A percentile compares a stretch with the other conserved stretches of the same genome.
Conservation (phyloP, 2,888 invertebrate genomes). For the Calameuta idolon region DNA sequence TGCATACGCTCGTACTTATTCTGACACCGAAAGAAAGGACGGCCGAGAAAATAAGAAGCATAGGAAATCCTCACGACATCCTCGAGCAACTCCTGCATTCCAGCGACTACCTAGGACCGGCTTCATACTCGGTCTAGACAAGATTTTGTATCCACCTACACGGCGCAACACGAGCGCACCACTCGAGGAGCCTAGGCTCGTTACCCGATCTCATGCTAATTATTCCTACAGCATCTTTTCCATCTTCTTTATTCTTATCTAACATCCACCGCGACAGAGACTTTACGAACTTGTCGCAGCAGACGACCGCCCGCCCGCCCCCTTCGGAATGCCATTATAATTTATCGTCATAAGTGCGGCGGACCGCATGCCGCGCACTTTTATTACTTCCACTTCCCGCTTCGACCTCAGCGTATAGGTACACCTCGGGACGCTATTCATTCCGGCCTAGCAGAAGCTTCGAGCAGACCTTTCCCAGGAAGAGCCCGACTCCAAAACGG, state of each 20-base stretch:
- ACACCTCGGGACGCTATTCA: background rate
- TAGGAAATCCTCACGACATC: background rate
- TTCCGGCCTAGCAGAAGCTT: background rate
- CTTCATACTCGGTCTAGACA: background rate
- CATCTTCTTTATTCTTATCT: background rate
- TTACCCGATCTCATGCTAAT: slow-evolving; percentile 8
- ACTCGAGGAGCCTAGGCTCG: background rate
- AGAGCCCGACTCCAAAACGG: background rate
- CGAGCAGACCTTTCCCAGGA: background rate
- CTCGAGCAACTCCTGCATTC: slow-evolving; percentile 4
- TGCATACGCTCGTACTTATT: background rate
- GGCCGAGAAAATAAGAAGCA: background rate
- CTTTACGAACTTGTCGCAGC: background rate
- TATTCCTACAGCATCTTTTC: slow-evolving; percentile 3
- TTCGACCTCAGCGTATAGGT: background rate
- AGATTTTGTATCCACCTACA: slow-evolving; percentile 7
- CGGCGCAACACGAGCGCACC: background rate
- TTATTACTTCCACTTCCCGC: background rate
- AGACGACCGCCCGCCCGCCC: background rate
- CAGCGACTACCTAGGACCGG: slow-evolving; percentile 3
- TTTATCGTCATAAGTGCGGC: background rate
- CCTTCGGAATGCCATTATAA: background rate
- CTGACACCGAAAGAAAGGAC: background rate
- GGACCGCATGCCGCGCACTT: background rate
- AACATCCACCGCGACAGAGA: background rate